Evolutionary conservation across 1,140 invertebrate species (phyloP).

Genomic region (Drosophila nasuta): DNA sequence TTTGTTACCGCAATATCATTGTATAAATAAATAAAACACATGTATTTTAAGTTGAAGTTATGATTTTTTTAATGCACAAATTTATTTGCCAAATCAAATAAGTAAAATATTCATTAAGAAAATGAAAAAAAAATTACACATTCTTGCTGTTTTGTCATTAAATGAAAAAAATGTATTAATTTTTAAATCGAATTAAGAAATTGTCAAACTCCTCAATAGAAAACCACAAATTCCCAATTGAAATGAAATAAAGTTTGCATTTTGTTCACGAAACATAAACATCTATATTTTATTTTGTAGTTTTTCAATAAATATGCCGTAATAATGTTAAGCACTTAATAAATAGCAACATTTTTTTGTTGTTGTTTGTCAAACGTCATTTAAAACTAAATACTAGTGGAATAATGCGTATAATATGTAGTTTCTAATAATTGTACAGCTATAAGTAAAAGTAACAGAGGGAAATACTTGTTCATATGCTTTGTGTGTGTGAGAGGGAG

Average conservation of each 20-base stretch:
- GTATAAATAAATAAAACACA: no score
- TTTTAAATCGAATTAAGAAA: no score
- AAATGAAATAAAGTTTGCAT: background rate
- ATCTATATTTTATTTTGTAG: conserved; percentile 41
- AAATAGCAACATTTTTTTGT: conserved; percentile 52
- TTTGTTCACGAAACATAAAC: conserved; percentile 66
- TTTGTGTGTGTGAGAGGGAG: background rate
- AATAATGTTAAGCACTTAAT: conserved; percentile 55
- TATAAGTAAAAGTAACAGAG: conserved; percentile 34
- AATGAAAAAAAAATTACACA: no score
- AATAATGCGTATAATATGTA: conserved; percentile 25
- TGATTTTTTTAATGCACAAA: no score
- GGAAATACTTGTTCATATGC: conserved; percentile 61
- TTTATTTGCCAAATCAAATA: no score
- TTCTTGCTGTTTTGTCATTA: no score
- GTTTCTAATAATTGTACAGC: conserved; percentile 19
- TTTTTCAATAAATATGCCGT: conserved; percentile 38
- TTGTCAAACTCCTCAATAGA: no score
- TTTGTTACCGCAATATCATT: no score
- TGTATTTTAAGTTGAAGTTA: no score
- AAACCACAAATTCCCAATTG: background rate
- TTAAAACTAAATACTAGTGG: conserved; percentile 39
- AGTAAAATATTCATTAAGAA: no score
- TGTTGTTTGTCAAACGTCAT: conserved; percentile 22
- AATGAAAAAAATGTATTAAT: no score